Base-by-base conservation (phyloP, 1,140 invertebrate species). In the Tetraneura akinire region DNA sequence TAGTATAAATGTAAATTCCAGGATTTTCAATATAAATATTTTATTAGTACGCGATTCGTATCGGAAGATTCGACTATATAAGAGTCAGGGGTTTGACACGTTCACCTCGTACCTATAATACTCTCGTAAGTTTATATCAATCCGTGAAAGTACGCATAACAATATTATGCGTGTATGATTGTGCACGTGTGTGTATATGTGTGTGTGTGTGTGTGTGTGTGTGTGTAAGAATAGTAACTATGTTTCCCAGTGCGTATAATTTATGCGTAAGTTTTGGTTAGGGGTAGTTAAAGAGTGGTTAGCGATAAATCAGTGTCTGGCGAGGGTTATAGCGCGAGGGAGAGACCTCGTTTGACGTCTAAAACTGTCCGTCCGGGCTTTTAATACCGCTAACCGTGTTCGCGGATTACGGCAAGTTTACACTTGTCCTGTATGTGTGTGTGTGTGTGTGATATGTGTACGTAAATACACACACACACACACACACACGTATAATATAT, bases 311-410 rank as follows among this genome's bases (percentile, higher is more conserved):
- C 73, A 76, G 51, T 37, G 73, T 76, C 73, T 60, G 23, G 53
- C 18, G 29, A 29, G 26, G 32, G 73, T 23, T 42, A 23, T 21
- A 8, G 6, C 11, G 53, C 3, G 53, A 37, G 45, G 23, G 47
- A 32, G 32, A 55, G 32, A 73, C 47, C 49, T 18, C 13, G 32
- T 32, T 23, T 55, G 49, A 76, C 73, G 73, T 60, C 70, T 26
- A 76, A 76, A 76, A 76, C 51, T 76, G 51, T 76, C 73, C 21
- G 51, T 37, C 53, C 26, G 73, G 53, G 32, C 32, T 76, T 76
- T 76, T 76, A 76, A 76, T 76, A 76, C 49, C 51, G 73, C 51
- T 76, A 76, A 76, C 73, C 42, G 51, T 57, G 53, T 60, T 55
- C 49, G 21, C 53, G 73, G 73, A 76, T 76, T 76, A 55, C 53